Percentiles rank a stretch among this genome's conserved stretches.
phyloP scores from a whole-genome alignment of 2,888 invertebrate species.

The Mythimna loreyi region DNA sequence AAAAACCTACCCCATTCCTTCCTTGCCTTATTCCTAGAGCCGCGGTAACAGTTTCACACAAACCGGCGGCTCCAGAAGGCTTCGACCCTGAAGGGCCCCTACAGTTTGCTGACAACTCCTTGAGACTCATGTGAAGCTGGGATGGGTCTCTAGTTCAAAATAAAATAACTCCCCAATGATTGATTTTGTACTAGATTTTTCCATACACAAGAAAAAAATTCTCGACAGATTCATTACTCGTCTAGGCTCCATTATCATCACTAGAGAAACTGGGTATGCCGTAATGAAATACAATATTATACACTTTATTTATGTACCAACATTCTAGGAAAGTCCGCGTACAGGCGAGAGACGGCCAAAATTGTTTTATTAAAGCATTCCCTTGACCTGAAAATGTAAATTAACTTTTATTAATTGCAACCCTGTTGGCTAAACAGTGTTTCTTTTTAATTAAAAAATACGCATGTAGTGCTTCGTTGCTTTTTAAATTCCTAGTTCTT shows the following conservation, averaged over 20 bases:
- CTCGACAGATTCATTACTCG: neutral
- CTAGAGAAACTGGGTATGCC: neutral
- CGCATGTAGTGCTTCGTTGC: conserved; percentile 37
- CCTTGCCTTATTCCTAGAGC: too few species aligned
- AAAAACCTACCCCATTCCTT: too few species aligned
- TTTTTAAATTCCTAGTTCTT: conserved; percentile 27
- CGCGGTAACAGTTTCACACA: too few species aligned
- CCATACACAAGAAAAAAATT: too few species aligned
- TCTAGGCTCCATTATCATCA: too few species aligned
- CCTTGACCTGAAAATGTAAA: conserved; percentile 69
- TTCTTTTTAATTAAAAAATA: conserved; percentile 64
- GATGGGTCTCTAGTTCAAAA: too few species aligned
- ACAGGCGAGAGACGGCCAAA: conserved; percentile 50
- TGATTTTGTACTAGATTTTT: neutral
- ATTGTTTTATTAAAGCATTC: conserved; percentile 63
- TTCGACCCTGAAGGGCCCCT: too few species aligned
- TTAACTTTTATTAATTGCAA: conserved; percentile 68
- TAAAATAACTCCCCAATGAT: neutral
- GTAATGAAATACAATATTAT: conserved; percentile 29
- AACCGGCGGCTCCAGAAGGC: too few species aligned
- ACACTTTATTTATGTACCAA: conserved; percentile 50
- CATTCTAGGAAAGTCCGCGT: conserved; percentile 42
- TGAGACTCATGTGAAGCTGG: too few species aligned
- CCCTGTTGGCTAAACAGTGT: conserved; percentile 60
- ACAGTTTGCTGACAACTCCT: too few species aligned